These are phyloP conservation scores for Acanthosepion esculentum DNA, from an alignment of 2,888 invertebrate genomes.

Conservation along the genomic window DNA sequence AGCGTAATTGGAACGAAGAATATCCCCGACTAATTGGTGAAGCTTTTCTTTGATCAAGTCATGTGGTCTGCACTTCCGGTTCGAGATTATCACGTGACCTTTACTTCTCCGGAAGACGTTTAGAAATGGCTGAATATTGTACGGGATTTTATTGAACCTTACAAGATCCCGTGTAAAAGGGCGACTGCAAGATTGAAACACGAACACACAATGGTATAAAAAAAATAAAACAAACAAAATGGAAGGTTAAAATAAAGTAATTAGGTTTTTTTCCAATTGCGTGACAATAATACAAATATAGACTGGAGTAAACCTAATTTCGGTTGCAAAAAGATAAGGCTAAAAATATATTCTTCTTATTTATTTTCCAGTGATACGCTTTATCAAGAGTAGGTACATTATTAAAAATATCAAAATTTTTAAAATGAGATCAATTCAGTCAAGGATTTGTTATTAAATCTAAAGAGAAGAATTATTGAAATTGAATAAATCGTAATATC, in stretches of 20 bases:
- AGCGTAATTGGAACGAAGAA: constrained; percentile 46
- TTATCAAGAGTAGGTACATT: too few relatives aligned
- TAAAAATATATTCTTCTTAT: too few relatives aligned
- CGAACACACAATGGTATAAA: neutral
- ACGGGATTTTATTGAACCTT: constrained; percentile 40
- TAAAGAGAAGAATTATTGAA: neutral
- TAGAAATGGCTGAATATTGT: constrained; percentile 35
- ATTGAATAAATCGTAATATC: neutral
- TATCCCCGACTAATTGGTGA: constrained; percentile 45
- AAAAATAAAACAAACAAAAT: neutral
- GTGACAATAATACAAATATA: neutral
- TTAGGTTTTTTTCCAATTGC: neutral
- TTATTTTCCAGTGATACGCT: too few relatives aligned
- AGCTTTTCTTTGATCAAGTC: constrained; percentile 46
- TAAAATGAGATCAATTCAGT: neutral
- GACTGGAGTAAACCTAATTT: neutral
- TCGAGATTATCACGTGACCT: constrained; percentile 46
- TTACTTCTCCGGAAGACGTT: constrained; percentile 37
- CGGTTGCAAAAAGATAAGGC: neutral
- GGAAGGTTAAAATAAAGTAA: neutral
- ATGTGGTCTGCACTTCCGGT: constrained; percentile 46
- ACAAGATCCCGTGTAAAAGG: neutral
- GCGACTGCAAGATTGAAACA: neutral
- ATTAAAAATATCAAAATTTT: neutral
- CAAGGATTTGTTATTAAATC: neutral